Conservation (phyloP, 1,140 invertebrate species). For the Batillaria attramentaria region DNA sequence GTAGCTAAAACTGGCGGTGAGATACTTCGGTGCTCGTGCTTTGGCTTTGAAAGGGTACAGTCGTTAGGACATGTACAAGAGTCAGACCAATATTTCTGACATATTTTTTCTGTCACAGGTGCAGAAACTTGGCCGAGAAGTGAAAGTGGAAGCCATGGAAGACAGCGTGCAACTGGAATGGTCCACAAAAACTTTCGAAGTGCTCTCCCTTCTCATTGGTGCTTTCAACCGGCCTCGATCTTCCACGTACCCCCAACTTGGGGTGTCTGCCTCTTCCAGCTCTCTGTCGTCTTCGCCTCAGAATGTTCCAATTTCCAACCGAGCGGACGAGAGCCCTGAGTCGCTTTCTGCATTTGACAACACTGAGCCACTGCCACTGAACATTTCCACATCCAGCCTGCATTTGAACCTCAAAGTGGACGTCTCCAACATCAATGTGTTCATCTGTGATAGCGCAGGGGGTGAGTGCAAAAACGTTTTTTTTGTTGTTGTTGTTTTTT, state of each 20-base stretch:
- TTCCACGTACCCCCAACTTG: background rate
- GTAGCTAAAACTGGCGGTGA: too few species aligned
- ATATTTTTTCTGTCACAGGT: too few species aligned
- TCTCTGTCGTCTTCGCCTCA: too few species aligned
- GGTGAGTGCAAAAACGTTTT: too few species aligned
- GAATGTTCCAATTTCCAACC: too few species aligned
- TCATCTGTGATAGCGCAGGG: conserved; percentile 78
- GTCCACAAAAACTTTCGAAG: conserved; percentile 64
- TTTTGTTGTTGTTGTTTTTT: too few species aligned
- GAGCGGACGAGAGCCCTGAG: too few species aligned
- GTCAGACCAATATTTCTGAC: too few species aligned
- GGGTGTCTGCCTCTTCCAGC: conserved; percentile 41
- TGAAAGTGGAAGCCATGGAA: conserved; percentile 75
- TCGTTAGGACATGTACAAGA: too few species aligned
- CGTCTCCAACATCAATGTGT: conserved; percentile 78
- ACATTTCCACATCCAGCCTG: background rate
- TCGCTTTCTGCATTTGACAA: too few species aligned
- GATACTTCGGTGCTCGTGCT: too few species aligned
- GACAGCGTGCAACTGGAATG: conserved; percentile 82
- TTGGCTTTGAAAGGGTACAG: too few species aligned
- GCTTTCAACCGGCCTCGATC: conserved; percentile 65
- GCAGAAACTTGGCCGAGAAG: conserved; percentile 69
- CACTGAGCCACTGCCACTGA: background rate
- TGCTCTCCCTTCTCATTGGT: conserved; percentile 69
- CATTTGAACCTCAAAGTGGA: conserved; percentile 68